Evolutionary conservation across 1,140 invertebrate genomes (phyloP).

Genomic region (Forficula auricularia): DNA sequence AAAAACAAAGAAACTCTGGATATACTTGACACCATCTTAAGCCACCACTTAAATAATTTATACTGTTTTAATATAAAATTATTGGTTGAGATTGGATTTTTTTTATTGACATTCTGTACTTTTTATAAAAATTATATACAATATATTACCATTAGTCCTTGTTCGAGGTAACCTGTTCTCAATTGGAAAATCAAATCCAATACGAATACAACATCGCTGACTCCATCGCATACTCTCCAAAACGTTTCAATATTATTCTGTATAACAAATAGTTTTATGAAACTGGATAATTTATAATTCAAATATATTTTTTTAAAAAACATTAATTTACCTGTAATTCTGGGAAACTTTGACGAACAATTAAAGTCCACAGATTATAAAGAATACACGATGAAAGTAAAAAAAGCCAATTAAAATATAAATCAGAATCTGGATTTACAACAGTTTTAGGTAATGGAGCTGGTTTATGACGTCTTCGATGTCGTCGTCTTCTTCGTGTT

Average conservation of each 20-base stretch:
- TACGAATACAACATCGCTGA: constrained; percentile 73
- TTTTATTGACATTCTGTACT: too few relatives aligned
- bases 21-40: too few relatives aligned
- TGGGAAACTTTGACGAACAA: constrained; percentile 83
- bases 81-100: too few relatives aligned
- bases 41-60: too few relatives aligned
- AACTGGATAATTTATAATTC: constrained; percentile 1
- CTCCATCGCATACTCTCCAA: constrained; percentile 65
- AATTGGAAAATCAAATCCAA: constrained; percentile 78
- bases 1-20: too few relatives aligned
- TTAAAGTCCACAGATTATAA: constrained; percentile 90
- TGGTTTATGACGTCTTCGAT: constrained; percentile 40
- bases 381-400: constrained; percentile 72
- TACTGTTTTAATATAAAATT: too few relatives aligned
- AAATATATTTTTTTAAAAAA: constrained; percentile 9
- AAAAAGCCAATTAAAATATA: constrained; percentile 90
- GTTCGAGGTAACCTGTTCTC: constrained; percentile 86
- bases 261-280: too few relatives aligned
- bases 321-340: constrained; percentile 50
- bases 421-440: constrained; percentile 86
- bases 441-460: constrained; percentile 58
- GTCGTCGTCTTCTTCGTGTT: constrained; percentile 38
- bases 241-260: constrained; percentile 37
- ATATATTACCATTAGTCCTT: constrained; percentile 71
- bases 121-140: too few relatives aligned